phyloP scores from a whole-genome alignment of 1,140 invertebrate genomes.

The Nephila pilipes region DNA sequence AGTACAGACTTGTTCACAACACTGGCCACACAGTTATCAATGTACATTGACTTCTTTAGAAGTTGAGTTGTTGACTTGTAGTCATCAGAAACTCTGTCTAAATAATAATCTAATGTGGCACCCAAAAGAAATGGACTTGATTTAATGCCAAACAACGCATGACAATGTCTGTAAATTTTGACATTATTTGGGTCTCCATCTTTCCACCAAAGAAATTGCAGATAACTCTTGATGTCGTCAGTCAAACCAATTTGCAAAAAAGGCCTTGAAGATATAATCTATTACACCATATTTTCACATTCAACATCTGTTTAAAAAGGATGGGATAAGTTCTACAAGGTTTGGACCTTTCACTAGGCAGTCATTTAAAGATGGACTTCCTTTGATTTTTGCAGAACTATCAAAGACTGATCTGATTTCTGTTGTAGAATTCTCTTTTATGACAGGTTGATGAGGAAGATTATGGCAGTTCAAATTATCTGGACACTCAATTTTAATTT shows the following conservation, averaged over 20 bases:
- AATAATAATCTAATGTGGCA: too few species aligned
- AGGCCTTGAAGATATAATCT: constrained; percentile 42
- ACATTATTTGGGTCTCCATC: too few species aligned
- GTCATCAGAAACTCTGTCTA: background rate
- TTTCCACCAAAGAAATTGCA: constrained; percentile 41
- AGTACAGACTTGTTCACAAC: too few species aligned
- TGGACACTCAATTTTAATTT: background rate
- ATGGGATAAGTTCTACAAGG: constrained; percentile 24
- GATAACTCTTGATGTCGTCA: background rate
- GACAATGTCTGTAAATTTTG: background rate
- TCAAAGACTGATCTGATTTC: too few species aligned
- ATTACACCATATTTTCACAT: background rate
- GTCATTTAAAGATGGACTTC: too few species aligned
- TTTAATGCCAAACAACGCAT: constrained; percentile 32
- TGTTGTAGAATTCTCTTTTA: too few species aligned
- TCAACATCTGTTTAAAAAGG: constrained; percentile 6
- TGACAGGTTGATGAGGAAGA: too few species aligned
- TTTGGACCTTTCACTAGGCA: too few species aligned
- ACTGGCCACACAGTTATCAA: too few species aligned
- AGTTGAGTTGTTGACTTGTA: background rate
- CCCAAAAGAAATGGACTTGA: constrained; percentile 49
- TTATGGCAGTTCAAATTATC: background rate
- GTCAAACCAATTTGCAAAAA: constrained; percentile 31
- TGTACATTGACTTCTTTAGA: background rate
- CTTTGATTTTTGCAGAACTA: too few species aligned